phyloP scores from a whole-genome alignment of 2,797 vertebrate species.

The Micromesistius poutassou region DNA sequence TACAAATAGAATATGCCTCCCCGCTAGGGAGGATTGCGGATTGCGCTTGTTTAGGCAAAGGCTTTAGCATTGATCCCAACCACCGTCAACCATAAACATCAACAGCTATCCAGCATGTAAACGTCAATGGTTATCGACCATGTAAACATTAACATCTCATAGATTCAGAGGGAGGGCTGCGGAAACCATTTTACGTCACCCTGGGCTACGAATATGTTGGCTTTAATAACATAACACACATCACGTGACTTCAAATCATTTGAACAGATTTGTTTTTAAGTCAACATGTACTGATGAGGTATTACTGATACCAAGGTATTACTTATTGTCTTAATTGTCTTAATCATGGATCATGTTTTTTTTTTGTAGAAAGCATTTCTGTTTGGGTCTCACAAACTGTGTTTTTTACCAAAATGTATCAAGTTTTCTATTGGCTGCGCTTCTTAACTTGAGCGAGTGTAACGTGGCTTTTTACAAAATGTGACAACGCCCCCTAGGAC shows the following conservation, averaged over 20 bases:
- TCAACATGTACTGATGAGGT: neutral
- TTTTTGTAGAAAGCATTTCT: too few species aligned
- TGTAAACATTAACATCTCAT: neutral
- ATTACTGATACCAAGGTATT: too few species aligned
- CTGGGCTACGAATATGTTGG: neutral
- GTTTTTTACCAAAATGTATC: neutral
- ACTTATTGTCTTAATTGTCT: neutral
- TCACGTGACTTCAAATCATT: neutral
- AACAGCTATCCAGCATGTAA: neutral
- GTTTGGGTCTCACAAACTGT: neutral
- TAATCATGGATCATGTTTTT: neutral
- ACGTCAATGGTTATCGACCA: neutral
- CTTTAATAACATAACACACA: neutral
- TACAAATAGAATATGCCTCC: neutral
- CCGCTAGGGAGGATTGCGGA: too few species aligned
- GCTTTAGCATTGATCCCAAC: neutral
- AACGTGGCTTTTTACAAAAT: too few species aligned
- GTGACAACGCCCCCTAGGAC: neutral
- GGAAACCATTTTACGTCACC: neutral
- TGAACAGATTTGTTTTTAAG: neutral
- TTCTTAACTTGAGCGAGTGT: neutral
- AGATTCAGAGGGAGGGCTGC: neutral
- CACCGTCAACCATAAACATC: neutral
- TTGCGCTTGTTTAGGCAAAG: neutral
- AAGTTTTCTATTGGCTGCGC: neutral